phyloP scores from a whole-genome alignment of 2,797 vertebrate genomes.

The Tiaroga cobitis region DNA sequence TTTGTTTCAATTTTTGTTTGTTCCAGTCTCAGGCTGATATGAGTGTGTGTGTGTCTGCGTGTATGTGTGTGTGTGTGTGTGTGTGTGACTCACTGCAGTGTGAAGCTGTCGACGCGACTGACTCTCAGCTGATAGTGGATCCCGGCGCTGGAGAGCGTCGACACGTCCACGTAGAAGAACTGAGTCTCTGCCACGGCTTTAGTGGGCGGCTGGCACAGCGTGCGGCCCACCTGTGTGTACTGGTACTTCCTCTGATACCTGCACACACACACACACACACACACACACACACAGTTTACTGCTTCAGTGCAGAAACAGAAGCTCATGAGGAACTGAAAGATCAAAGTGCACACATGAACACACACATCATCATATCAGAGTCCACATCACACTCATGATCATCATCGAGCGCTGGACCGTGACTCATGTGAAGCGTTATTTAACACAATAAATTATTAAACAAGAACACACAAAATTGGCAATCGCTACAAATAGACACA shows the following conservation, averaged over 20 bases:
- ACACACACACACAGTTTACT: neutral
- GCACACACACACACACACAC: neutral
- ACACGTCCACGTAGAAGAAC: constrained; percentile 94
- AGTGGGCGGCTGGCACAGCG: constrained; percentile 91
- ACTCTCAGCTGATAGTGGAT: constrained; percentile 88
- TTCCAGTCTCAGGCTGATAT: no score
- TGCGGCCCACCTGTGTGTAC: constrained; percentile 91
- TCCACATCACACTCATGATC: neutral
- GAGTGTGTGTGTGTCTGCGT: no score
- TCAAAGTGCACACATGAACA: constrained; percentile 50
- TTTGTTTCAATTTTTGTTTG: no score
- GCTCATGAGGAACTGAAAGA: constrained; percentile 65
- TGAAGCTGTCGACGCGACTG: constrained; percentile 90
- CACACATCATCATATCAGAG: neutral
- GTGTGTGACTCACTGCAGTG: constrained; percentile 83
- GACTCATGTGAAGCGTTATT: no score
- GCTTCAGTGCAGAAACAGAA: neutral
- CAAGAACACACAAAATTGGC: no score
- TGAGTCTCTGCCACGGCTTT: constrained; percentile 85
- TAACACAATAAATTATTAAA: no score
- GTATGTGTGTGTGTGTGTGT: no score
- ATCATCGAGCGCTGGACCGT: no score
- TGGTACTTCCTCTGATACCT: constrained; percentile 96
- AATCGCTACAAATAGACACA: no score
- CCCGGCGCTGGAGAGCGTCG: constrained; percentile 84